These are phyloP conservation scores for Rissa tridactyla DNA, from an alignment of 2,113 vertebrate species.

Conservation along the genomic window DNA sequence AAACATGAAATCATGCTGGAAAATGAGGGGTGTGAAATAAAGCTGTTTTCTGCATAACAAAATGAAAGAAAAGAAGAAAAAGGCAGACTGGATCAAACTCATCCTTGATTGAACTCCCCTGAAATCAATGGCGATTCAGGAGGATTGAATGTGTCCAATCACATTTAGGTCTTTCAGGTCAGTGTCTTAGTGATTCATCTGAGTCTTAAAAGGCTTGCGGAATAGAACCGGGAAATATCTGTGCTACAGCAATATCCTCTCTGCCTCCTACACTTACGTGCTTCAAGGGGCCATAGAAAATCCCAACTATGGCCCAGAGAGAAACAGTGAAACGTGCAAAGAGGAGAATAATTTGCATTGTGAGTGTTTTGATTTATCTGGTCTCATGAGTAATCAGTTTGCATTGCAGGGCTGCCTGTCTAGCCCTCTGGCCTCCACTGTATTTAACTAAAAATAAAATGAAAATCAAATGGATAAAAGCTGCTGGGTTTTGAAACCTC, in stretches of 20 bases:
- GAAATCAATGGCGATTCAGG: conserved; percentile 15
- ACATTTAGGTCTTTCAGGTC: conserved; percentile 16
- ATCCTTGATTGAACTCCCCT: conserved; percentile 5
- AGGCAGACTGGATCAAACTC: neutral
- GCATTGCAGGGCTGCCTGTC: neutral
- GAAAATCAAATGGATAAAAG: neutral
- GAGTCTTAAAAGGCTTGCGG: neutral
- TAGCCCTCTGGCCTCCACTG: neutral
- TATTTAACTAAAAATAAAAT: conserved; percentile 22
- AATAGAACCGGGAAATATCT: neutral
- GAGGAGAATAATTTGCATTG: neutral
- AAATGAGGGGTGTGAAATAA: neutral
- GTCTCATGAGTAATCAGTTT: neutral
- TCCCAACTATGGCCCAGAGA: neutral
- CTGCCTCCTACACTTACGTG: neutral
- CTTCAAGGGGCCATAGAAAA: neutral
- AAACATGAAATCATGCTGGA: neutral
- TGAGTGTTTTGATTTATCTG: neutral
- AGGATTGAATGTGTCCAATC: conserved; percentile 14
- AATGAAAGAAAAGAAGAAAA: neutral
- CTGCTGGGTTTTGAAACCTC: conserved; percentile 5
- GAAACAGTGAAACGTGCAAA: neutral
- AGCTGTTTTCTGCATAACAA: conserved; percentile 7
- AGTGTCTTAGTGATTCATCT: neutral
- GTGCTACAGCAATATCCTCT: neutral